Conservation (phyloP, 2,888 invertebrate genomes). For the Cantharis flavilabris region DNA sequence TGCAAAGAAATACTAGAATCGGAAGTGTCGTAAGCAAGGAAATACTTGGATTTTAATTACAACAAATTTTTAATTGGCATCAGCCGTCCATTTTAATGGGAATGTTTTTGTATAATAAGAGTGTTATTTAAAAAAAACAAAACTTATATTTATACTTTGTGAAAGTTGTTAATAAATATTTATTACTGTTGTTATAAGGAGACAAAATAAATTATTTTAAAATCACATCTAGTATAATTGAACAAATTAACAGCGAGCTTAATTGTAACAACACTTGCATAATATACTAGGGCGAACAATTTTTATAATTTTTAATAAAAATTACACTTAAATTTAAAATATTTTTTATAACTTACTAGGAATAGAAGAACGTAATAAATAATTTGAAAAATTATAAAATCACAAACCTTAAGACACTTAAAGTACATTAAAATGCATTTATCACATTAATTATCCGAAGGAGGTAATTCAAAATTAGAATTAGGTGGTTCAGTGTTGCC, state of each 20-base stretch:
- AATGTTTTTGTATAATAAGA: slow-evolving; percentile 15
- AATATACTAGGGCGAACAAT: not conserved
- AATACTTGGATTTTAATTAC: slow-evolving; percentile 11
- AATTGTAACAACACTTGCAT: slow-evolving; percentile 1
- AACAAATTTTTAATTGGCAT: slow-evolving; percentile 12
- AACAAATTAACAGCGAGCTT: not conserved
- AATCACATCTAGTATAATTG: not conserved
- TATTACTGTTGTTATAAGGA: slow-evolving; percentile 18
- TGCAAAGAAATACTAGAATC: slow-evolving; percentile 19
- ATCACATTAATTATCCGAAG: not conserved
- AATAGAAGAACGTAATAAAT: slow-evolving; percentile 9
- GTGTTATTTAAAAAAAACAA: slow-evolving; percentile 22
- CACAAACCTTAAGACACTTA: slow-evolving; percentile 29
- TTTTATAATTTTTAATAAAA: not conserved
- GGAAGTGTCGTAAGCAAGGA: slow-evolving; percentile 41
- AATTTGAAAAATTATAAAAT: slow-evolving; percentile 7
- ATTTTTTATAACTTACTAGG: not conserved
- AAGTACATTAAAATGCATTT: slow-evolving; percentile 10
- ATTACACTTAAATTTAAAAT: not conserved
- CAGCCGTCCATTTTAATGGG: slow-evolving; percentile 25
- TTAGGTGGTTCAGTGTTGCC: not conserved
- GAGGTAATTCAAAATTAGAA: not conserved
- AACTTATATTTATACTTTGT: slow-evolving; percentile 28
- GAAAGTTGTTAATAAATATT: slow-evolving; percentile 25
- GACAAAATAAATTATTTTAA: not conserved